Conservation (phyloP, 2,113 vertebrate species). For the Dendropsophus ebraccatus region DNA sequence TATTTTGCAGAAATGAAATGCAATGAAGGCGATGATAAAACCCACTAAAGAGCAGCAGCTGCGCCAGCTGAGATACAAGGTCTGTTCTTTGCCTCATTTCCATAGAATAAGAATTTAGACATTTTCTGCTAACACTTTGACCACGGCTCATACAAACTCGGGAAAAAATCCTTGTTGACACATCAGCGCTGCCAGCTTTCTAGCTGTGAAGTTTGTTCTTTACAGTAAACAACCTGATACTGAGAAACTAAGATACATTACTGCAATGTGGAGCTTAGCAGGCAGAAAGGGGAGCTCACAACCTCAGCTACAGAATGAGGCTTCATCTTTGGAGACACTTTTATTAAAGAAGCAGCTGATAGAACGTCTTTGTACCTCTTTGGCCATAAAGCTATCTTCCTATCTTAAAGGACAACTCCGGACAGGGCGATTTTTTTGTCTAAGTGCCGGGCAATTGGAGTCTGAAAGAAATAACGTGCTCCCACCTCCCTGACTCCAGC, state of each 20-base stretch:
- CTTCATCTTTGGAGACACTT: too few species aligned
- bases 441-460: too few species aligned
- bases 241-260: background rate
- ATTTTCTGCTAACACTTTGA: conserved; percentile 10
- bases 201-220: conserved; percentile 8
- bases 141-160: background rate
- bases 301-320: background rate
- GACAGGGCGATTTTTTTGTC: too few species aligned
- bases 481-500: too few species aligned
- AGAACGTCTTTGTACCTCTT: too few species aligned
- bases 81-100: conserved; percentile 16
- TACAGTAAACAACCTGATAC: conserved; percentile 5
- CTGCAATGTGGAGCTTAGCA: background rate
- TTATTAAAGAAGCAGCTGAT: too few species aligned
- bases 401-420: too few species aligned
- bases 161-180: background rate
- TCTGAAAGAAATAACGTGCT: too few species aligned
- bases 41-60: background rate
- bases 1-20: conserved; percentile 1
- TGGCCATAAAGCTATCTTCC: too few species aligned
- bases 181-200: background rate
- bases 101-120: conserved; percentile 22
- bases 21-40: background rate
- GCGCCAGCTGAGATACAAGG: background rate
- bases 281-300: background rate